Evolutionary conservation across 2,888 invertebrate species (phyloP), one percentile per base, ranked within the genome.

Genomic region (Lottia scabra): DNA sequence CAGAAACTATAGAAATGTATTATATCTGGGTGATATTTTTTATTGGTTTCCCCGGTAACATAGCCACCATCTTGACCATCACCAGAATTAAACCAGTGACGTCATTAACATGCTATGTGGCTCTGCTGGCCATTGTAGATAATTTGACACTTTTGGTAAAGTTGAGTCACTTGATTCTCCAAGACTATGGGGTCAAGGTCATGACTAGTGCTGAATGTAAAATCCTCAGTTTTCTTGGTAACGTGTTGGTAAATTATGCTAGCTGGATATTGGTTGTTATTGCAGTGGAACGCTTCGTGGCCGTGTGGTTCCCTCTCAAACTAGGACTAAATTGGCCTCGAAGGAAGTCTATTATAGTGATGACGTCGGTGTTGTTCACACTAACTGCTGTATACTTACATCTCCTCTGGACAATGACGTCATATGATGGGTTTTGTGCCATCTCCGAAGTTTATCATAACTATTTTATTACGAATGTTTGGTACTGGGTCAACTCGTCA

Each of bases 241-340:
- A 83, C 44, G 78, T 81, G 43, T 75, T 82, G 8, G 78, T 80
- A 68, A 79, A 80, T 71, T 84, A 80, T 67, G 78, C 86, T 26
- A 85, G 84, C 74, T 87, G 87, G 87, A 76, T 85, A 10, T 74
- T 87, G 15, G 87, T 86, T 10, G 78, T 79, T 15, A 83, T 87
- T 81, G 85, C 85, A 13, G 68, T 81, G 2, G 87, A 87, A 72
- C 79, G 87, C 0, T 83, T 84, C 65, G 73, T 85, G 16, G 87
- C 86, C 23, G 84, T 87, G 19, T 83, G 81, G 80, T 83, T 83
- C 56, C 87, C 87, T 0, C 78, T 85, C 8, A 78, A 80, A n/a
- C 27, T 45, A 13, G 65, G 65, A 38, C 27, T 65, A 26, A 65
- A 46, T 15, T 66, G 48, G 30, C 27, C 48, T 43, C 62, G 65